phyloP scores from a whole-genome alignment of 1,140 invertebrate genomes.

The Heliothis virescens region DNA sequence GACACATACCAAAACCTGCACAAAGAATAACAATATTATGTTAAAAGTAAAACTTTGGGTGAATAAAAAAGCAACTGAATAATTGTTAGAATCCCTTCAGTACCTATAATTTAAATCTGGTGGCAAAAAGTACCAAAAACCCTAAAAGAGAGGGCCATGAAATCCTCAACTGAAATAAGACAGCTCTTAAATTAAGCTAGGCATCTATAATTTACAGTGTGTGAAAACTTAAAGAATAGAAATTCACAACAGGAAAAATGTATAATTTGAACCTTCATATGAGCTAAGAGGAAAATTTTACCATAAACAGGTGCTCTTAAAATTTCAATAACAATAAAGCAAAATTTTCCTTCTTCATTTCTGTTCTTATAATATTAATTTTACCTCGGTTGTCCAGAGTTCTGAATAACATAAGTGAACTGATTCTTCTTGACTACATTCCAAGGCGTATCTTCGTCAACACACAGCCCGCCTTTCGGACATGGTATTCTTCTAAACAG shows the following conservation, averaged over 20 bases:
- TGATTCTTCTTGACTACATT: conserved; percentile 96
- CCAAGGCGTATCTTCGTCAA: conserved; percentile 94
- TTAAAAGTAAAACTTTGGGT: no score
- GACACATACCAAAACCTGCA: conserved; percentile 98
- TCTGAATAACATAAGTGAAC: conserved; percentile 97
- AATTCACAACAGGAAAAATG: not conserved
- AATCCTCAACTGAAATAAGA: no score
- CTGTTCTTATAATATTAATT: conserved; percentile 9
- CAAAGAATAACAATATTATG: conserved; percentile 46
- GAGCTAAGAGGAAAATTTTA: not conserved
- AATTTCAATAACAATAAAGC: no score
- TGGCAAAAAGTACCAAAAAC: no score
- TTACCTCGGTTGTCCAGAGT: conserved; percentile 95
- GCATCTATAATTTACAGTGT: no score
- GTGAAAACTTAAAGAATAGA: not conserved
- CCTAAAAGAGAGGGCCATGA: no score
- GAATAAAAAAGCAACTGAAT: no score
- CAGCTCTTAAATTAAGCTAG: no score
- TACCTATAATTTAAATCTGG: no score
- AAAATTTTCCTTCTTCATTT: no score
- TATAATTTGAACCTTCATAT: not conserved
- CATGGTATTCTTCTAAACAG: conserved; percentile 96
- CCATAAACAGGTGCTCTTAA: not conserved
- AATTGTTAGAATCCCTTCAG: no score
- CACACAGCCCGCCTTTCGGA: conserved; percentile 91